Conservation (phyloP, 2,797 vertebrate species). For the Pristis pectinata region DNA sequence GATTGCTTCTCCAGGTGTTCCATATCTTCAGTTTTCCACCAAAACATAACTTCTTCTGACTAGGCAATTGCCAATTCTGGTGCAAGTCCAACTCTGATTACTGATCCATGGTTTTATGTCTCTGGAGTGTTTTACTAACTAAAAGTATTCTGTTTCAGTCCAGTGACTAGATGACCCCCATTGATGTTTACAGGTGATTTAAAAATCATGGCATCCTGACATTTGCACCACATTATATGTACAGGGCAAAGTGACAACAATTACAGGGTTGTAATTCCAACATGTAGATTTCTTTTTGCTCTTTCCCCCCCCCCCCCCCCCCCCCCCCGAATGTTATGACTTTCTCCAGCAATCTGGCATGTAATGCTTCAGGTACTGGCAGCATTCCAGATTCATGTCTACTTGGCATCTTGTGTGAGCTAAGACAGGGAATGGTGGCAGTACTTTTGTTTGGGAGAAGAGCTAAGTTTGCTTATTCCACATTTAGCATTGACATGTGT, state of each 20-base stretch:
- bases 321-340: not conserved
- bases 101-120: not conserved
- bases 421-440: not conserved
- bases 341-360: not conserved
- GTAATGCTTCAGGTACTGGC: not conserved
- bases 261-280: not conserved
- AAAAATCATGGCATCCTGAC: not conserved
- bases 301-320: not conserved
- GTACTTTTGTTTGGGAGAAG: not conserved
- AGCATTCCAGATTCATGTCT: not conserved
- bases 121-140: not conserved
- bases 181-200: constrained; percentile 2
- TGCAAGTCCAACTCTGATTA: not conserved
- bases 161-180: not conserved
- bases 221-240: not conserved
- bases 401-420: not conserved
- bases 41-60: not conserved
- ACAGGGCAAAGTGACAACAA: not conserved
- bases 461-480: not conserved
- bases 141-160: not conserved
- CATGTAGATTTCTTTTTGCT: not conserved
- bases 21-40: too few relatives aligned
- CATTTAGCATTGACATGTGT: not conserved
- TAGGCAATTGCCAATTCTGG: not conserved
- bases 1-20: too few relatives aligned